Conservation (phyloP, 2,888 invertebrate genomes). For the Clistopyga incitator region DNA sequence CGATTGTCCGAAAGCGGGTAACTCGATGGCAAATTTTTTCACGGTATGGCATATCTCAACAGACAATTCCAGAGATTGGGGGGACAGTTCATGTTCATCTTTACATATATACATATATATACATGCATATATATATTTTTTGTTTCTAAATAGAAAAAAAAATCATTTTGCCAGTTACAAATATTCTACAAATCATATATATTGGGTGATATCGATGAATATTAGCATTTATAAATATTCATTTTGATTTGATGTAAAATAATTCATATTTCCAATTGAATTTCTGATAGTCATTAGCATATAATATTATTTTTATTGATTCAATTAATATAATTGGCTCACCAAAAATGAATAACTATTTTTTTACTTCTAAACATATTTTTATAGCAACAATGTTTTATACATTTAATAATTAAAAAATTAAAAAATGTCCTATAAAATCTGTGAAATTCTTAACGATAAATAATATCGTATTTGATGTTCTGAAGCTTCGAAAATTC, state of each 20-base stretch:
- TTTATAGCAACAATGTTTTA: no score
- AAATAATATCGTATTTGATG: background rate
- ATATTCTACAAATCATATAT: background rate
- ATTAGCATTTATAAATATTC: background rate
- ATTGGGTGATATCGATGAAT: background rate
- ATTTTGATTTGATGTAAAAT: background rate
- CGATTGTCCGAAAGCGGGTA: constrained; percentile 12
- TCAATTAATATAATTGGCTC: no score
- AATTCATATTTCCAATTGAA: background rate
- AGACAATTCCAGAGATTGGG: background rate
- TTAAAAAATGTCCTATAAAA: no score
- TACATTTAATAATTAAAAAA: no score
- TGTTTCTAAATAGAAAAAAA: no score
- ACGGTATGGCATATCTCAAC: background rate
- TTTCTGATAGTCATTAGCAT: background rate
- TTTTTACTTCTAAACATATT: no score
- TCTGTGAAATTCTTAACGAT: no score
- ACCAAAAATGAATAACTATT: no score
- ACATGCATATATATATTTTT: background rate
- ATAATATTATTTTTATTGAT: background rate
- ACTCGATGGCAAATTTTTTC: background rate
- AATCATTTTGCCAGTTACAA: no score
- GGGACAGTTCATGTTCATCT: background rate
- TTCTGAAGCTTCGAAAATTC: background rate
- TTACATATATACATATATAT: background rate